Evolutionary conservation across 2,797 vertebrate species (phyloP), one percentile per base, ranked within the genome.

Genomic region (Halcyon smyrnensis): DNA sequence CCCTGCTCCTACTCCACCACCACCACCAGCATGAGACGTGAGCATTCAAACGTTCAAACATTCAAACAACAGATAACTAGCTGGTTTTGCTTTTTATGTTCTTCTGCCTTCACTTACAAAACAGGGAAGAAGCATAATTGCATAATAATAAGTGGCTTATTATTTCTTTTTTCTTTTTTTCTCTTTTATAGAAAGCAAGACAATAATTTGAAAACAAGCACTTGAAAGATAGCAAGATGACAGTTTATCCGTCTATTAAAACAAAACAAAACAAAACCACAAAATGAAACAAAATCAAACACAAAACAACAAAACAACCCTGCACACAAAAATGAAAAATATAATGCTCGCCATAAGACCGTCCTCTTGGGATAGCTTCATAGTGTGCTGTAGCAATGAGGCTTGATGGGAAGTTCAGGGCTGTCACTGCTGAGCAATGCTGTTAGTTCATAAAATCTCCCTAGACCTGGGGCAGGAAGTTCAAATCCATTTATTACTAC

Each of bases 11-110:
- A 25, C 18, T 80, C 64, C n/a, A 57, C 41, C 12, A 69, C 1
- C 36, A 83, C 0, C 64, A 87, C 4, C 70, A 85, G 68, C 34
- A 63, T 1, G 5, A 77, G 43, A n/a, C 0, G 0, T 6, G 6
- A 64, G 9, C 9, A 16, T 50, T 91, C 56, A 70, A 71, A 64
- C 19, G 13, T 50, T 50, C 48, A 50, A 68, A 89, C 79, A 87
- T 30, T 13, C 16, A 54, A 84, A 28, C 12, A 77, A 70, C 8
- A 87, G 23, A 17, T 17, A 80, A 59, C 6, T 65, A 21, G 6
- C 4, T 78, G 27, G 1, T 62, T 64, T 53, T n/a, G 6, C 18
- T 92, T 73, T 69, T 11, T n/a, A 20, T 10, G 5, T 94, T 75
- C 24, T 68, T 87, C 46, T 93, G 34, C 27, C 21, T 92, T 87